Percentiles rank a stretch among this genome's conserved stretches.
Conservation (phyloP, 1,140 invertebrate genomes). For the Harpegnathos saltator region DNA sequence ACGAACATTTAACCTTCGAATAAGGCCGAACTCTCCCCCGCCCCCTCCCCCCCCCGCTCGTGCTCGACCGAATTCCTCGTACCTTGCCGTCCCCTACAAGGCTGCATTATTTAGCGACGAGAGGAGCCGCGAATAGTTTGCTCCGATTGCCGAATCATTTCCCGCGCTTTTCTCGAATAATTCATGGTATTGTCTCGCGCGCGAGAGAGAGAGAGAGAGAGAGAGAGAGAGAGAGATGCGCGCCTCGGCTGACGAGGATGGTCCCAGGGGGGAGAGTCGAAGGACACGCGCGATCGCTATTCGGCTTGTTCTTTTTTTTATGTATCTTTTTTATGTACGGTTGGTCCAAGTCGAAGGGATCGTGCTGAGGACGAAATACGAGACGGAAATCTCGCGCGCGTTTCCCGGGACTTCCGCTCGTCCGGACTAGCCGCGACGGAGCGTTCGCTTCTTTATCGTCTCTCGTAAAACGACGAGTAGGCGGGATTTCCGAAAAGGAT, state of each 20-base stretch:
- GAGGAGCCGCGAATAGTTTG: slow-evolving; percentile 35
- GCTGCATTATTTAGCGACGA: slow-evolving; percentile 46
- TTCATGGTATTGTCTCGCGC: slow-evolving; percentile 11
- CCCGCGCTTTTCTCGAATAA: background rate
- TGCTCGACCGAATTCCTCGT: slow-evolving; percentile 24
- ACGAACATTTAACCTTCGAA: slow-evolving; percentile 24
- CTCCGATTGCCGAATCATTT: background rate
- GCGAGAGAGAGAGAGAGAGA: background rate
- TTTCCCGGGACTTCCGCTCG: background rate
- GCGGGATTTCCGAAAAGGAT: slow-evolving; percentile 16
- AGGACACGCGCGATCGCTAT: no score
- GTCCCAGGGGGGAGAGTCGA: no score
- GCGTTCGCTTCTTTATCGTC: slow-evolving; percentile 52
- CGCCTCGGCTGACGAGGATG: no score
- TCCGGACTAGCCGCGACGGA: slow-evolving; percentile 11
- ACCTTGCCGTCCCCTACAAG: background rate
- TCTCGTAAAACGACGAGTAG: slow-evolving; percentile 50
- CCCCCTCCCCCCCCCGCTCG: no score
- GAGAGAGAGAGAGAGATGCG: background rate
- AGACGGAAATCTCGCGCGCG: background rate
- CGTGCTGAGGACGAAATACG: background rate
- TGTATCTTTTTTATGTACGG: background rate
- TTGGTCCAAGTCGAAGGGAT: background rate
- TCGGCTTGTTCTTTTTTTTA: background rate
- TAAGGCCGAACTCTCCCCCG: slow-evolving; percentile 28